Percentiles rank a stretch among this genome's conserved stretches.
Conservation (phyloP, 2,797 vertebrate genomes). For the Buphagus erythrorhynchus region DNA sequence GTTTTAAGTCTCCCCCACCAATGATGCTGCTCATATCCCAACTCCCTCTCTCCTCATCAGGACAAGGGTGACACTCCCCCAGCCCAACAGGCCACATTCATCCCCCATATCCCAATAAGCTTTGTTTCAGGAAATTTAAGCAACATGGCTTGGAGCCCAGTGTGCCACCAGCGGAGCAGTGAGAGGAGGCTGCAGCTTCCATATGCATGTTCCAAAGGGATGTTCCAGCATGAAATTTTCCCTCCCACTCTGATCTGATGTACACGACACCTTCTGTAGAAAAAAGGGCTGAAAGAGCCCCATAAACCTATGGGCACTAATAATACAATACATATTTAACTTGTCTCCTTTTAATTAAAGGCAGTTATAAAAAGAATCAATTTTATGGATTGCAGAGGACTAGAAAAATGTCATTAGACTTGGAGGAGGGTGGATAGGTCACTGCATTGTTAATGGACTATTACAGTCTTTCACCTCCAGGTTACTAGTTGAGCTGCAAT, state of each 20-base stretch:
- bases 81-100: not conserved
- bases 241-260: not conserved
- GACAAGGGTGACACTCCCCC: not conserved
- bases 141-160: not conserved
- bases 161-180: not conserved
- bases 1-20: not conserved
- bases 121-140: not conserved
- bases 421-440: slow-evolving; percentile 69
- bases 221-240: not conserved
- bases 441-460: slow-evolving; percentile 71
- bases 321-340: slow-evolving; percentile 71
- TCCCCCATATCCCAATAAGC: not conserved
- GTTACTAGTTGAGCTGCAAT: slow-evolving; percentile 66
- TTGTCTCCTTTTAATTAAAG: slow-evolving; percentile 71
- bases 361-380: slow-evolving; percentile 72
- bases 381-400: slow-evolving; percentile 73
- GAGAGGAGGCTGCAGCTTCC: not conserved
- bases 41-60: not conserved
- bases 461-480: slow-evolving; percentile 71
- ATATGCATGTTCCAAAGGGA: not conserved
- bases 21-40: not conserved
- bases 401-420: slow-evolving; percentile 72
- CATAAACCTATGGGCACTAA: slow-evolving; percentile 62
- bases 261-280: not conserved
- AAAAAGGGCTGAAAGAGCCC: slow-evolving; percentile 26